These are phyloP conservation scores for Wasmannia auropunctata DNA, from an alignment of 1,140 invertebrate species.

Conservation along the genomic window DNA sequence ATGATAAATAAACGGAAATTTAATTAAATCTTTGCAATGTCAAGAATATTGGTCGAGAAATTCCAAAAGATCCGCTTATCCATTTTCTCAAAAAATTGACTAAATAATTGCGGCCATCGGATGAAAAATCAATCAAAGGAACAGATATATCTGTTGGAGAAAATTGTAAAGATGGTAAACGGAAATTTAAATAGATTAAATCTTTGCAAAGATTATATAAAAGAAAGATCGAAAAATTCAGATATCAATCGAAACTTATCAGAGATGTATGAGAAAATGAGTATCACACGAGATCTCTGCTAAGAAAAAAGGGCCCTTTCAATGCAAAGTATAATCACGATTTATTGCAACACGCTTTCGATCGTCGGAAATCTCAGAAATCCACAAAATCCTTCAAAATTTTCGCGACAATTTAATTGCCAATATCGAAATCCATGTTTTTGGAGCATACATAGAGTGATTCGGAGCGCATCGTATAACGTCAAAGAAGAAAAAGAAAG, in stretches of 20 bases:
- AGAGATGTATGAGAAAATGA: no score
- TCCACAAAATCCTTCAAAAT: not conserved
- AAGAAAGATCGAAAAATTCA: not conserved
- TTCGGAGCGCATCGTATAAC: not conserved
- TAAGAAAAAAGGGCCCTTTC: not conserved
- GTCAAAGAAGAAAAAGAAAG: not conserved
- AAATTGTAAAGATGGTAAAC: not conserved
- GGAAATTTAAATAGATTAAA: not conserved
- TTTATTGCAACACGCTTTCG: not conserved
- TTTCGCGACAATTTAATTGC: not conserved
- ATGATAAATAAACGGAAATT: no score
- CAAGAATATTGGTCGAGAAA: no score
- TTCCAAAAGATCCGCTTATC: no score
- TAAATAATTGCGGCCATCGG: no score
- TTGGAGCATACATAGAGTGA: not conserved
- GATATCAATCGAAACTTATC: not conserved
- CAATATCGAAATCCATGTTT: not conserved
- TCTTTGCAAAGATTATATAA: not conserved
- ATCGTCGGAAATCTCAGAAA: not conserved
- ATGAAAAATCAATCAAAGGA: no score
- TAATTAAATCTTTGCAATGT: no score
- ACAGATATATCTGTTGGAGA: no score
- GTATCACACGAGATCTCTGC: not conserved
- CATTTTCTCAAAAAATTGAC: no score
- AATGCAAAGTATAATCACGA: no score